These are phyloP conservation scores for Sinohyriopsis cumingii DNA, from an alignment of 2,888 invertebrate species.

Conservation along the genomic window DNA sequence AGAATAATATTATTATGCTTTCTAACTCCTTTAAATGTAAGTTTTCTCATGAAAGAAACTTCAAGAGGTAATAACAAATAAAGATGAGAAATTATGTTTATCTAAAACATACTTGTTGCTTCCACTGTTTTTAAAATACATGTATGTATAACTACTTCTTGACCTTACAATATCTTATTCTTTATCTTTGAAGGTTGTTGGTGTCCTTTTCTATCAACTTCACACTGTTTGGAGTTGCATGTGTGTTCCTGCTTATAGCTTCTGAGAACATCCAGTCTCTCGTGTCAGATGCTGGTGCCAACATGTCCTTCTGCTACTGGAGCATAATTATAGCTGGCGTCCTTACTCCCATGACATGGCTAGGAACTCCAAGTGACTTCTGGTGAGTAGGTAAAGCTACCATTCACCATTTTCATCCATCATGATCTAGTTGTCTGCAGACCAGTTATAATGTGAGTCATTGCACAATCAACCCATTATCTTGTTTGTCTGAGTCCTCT, in stretches of 20 bases:
- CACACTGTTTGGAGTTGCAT: constrained; percentile 79
- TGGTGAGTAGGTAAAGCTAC: constrained; percentile 83
- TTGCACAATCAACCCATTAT: not conserved
- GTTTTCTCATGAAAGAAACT: no score
- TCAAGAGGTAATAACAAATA: no score
- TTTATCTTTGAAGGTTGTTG: constrained; percentile 59
- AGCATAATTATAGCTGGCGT: constrained; percentile 82
- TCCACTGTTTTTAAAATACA: no score
- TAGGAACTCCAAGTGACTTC: constrained; percentile 93
- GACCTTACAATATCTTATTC: not conserved
- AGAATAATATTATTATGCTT: no score
- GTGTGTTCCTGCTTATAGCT: constrained; percentile 79
- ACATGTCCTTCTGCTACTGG: constrained; percentile 87
- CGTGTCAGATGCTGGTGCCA: constrained; percentile 74
- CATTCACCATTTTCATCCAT: not conserved
- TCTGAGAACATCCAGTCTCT: constrained; percentile 83
- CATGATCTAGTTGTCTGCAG: not conserved
- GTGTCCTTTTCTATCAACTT: constrained; percentile 79
- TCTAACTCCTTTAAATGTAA: no score
- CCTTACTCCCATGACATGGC: constrained; percentile 88
- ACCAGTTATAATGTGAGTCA: not conserved
- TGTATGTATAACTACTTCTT: no score
- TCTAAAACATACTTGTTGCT: no score
- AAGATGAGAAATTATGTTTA: no score
- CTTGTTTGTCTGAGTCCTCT: constrained; percentile 74